Percentiles rank a stretch among this genome's conserved stretches.
Evolutionary conservation across 1,140 invertebrate species (phyloP).

Genomic region (Lordiphosa mommai): DNA sequence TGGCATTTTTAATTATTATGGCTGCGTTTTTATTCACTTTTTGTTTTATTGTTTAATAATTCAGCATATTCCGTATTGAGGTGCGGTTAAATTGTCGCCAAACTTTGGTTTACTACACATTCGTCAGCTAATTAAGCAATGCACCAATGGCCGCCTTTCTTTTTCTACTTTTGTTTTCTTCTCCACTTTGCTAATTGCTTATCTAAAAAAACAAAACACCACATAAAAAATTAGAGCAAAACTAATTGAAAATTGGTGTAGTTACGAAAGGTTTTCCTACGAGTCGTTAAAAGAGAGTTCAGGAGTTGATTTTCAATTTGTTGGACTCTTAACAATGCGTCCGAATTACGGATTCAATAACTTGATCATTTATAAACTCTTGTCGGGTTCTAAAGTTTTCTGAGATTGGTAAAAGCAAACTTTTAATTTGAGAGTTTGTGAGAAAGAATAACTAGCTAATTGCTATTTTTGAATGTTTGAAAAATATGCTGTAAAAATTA

Average conservation of each 20-base stretch:
- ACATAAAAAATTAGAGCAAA: slow-evolving; percentile 53
- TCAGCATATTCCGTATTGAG: slow-evolving; percentile 23
- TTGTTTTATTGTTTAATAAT: slow-evolving; percentile 39
- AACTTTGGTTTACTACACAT: slow-evolving; percentile 8
- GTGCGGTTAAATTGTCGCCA: slow-evolving; percentile 42
- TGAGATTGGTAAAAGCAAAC: too few species aligned
- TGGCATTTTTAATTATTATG: slow-evolving; percentile 70
- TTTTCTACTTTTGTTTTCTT: slow-evolving; percentile 60
- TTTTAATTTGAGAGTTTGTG: too few species aligned
- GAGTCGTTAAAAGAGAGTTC: background rate
- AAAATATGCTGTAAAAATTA: too few species aligned
- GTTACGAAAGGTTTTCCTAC: slow-evolving; percentile 3
- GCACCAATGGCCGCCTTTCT: slow-evolving; percentile 36
- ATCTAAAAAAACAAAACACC: slow-evolving; percentile 23
- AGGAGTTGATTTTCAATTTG: background rate
- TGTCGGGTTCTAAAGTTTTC: too few species aligned
- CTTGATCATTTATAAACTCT: too few species aligned
- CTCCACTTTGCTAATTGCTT: slow-evolving; percentile 43
- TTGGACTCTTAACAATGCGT: too few species aligned
- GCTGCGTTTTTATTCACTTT: slow-evolving; percentile 32
- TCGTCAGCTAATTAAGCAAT: slow-evolving; percentile 47
- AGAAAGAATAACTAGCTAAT: too few species aligned
- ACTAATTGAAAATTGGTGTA: slow-evolving; percentile 54
- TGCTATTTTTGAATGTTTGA: too few species aligned
- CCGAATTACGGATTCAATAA: too few species aligned